A percentile compares a stretch with the other conserved stretches of the same genome.
Evolutionary conservation across 2,888 invertebrate species (phyloP).

Genomic region (Sphaeridia pumilis): DNA sequence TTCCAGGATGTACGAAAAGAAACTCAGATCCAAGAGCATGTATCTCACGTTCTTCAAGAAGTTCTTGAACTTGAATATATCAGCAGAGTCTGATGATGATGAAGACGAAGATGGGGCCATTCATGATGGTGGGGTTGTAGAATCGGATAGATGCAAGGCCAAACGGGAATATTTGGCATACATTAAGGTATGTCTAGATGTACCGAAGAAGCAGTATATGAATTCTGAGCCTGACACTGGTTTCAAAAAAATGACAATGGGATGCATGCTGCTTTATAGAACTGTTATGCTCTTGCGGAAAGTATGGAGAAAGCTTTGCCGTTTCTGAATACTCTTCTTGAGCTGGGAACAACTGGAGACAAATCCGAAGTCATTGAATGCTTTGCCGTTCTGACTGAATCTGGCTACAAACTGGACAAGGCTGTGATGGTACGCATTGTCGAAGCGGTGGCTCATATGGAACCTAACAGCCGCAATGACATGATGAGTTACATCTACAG

Average conservation of each 20-base stretch:
- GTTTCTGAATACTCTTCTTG: slow-evolving; percentile 23
- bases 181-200: slow-evolving; percentile 12
- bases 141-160: slow-evolving; percentile 7
- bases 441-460: slow-evolving; percentile 24
- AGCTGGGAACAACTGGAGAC: slow-evolving; percentile 24
- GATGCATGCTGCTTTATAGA: background rate
- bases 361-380: slow-evolving; percentile 29
- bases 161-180: slow-evolving; percentile 15
- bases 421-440: slow-evolving; percentile 20
- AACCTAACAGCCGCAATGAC: slow-evolving; percentile 15
- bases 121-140: slow-evolving; percentile 8
- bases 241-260: background rate
- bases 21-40: slow-evolving; percentile 8
- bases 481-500: slow-evolving; percentile 17
- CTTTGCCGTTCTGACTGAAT: slow-evolving; percentile 19
- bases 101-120: slow-evolving; percentile 5
- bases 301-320: slow-evolving; percentile 14
- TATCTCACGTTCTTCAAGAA: slow-evolving; percentile 14
- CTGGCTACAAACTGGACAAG: slow-evolving; percentile 16
- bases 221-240: background rate
- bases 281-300: slow-evolving; percentile 1
- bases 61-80: slow-evolving; percentile 4
- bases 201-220: too few species aligned
- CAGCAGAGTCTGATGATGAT: slow-evolving; percentile 10
- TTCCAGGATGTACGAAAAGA: slow-evolving; percentile 6